phyloP scores from a whole-genome alignment of 2,797 vertebrate species.

The Typhlichthys subterraneus region DNA sequence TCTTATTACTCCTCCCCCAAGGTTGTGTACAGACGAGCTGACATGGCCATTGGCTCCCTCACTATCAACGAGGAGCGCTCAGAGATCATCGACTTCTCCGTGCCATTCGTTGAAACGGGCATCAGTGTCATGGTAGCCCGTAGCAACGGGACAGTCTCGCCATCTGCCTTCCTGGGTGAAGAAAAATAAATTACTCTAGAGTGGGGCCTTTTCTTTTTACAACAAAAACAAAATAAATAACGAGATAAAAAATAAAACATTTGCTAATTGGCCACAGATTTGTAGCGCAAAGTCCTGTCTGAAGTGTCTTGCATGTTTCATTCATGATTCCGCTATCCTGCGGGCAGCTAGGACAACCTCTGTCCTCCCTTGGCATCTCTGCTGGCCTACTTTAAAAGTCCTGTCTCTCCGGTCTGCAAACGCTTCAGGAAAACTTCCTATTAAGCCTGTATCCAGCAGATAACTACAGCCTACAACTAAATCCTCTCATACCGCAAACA shows the following conservation, averaged over 20 bases:
- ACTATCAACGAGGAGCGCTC: conserved; percentile 98
- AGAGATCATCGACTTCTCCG: conserved; percentile 96
- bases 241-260: neutral
- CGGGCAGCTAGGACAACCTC: conserved; percentile 1
- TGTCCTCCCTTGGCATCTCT: conserved; percentile 29
- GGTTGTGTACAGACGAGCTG: conserved; percentile 94
- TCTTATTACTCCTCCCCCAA: conserved; percentile 45
- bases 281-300: neutral
- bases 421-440: conserved; percentile 60
- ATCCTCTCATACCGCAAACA: conserved; percentile 44
- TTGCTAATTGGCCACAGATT: conserved; percentile 2
- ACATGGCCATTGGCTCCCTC: conserved; percentile 98
- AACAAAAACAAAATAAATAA: neutral
- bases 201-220: neutral
- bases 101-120: conserved; percentile 97
- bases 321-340: conserved; percentile 14
- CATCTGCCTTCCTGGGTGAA: conserved; percentile 95
- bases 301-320: neutral
- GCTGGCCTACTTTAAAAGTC: conserved; percentile 64
- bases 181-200: conserved; percentile 9
- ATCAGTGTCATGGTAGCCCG: conserved; percentile 98
- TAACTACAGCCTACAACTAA: conserved; percentile 61
- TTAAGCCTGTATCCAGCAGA: conserved; percentile 59
- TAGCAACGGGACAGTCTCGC: conserved; percentile 96
- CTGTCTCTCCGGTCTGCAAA: conserved; percentile 42